phyloP scores from a whole-genome alignment of 1,140 invertebrate genomes.

The Drosophila navojoa region DNA sequence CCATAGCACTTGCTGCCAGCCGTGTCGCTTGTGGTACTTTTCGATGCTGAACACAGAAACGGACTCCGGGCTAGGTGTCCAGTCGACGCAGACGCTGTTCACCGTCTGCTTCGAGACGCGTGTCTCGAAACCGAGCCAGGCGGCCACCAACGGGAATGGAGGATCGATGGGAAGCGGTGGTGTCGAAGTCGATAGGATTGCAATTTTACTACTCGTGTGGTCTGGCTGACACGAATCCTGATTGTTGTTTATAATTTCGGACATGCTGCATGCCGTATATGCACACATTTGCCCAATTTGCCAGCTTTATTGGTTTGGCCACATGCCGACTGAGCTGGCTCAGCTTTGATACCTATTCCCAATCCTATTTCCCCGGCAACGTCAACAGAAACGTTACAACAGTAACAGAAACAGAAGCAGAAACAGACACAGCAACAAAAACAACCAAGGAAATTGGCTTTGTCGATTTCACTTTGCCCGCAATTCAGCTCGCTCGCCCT shows the following conservation, averaged over 20 bases:
- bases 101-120: constrained; percentile 51
- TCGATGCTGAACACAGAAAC: constrained; percentile 69
- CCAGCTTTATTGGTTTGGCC: constrained; percentile 57
- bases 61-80: constrained; percentile 33
- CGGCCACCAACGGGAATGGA: no score
- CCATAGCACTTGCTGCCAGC: constrained; percentile 72
- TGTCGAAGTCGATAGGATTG: constrained; percentile 14
- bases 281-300: constrained; percentile 58
- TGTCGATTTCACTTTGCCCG: constrained; percentile 26
- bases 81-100: constrained; percentile 60
- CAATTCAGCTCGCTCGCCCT: no score
- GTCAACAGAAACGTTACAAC: constrained; percentile 12
- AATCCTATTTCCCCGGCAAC: constrained; percentile 50
- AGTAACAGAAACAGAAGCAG: neutral
- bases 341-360: constrained; percentile 44
- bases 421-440: constrained; percentile 1
- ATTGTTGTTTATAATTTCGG: constrained; percentile 54
- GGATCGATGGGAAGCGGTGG: neutral
- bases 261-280: constrained; percentile 55
- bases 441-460: constrained; percentile 45
- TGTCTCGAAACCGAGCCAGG: constrained; percentile 55
- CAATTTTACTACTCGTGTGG: constrained; percentile 29
- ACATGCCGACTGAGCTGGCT: constrained; percentile 51
- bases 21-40: constrained; percentile 52
- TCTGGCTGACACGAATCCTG: constrained; percentile 8